Conservation (phyloP, 2,113 vertebrate species). For the Brachypodius melanocephalos region DNA sequence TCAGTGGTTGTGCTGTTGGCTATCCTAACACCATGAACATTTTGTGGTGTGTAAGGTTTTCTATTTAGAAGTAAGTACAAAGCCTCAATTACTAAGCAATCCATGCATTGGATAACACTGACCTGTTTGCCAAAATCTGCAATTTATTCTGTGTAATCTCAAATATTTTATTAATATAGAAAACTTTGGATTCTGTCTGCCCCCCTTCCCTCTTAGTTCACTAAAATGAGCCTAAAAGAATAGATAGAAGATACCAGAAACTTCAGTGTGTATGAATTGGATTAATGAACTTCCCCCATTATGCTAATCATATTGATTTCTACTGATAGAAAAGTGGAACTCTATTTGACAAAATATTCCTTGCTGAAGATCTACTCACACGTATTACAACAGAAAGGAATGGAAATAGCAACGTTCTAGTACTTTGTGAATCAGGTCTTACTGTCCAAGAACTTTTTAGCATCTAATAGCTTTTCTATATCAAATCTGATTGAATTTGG, state of each 20-base stretch:
- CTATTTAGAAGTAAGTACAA: background rate
- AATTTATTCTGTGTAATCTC: background rate
- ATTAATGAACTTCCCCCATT: background rate
- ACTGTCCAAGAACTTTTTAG: background rate
- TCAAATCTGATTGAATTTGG: background rate
- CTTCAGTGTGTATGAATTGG: background rate
- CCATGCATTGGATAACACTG: background rate
- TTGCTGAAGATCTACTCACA: background rate
- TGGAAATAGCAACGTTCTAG: background rate
- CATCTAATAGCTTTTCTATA: background rate
- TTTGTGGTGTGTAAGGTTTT: background rate
- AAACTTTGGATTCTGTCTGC: background rate
- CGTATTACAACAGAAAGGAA: background rate
- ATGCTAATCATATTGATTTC: background rate
- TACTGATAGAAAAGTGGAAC: background rate
- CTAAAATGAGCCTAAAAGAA: background rate
- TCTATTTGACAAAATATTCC: background rate
- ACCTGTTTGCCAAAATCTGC: background rate
- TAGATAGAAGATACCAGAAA: background rate
- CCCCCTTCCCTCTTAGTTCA: background rate
- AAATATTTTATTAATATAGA: background rate
- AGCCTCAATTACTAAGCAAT: background rate
- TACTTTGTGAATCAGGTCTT: background rate
- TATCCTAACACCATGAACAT: background rate
- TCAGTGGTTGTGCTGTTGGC: background rate